Percentiles rank a stretch among this genome's conserved stretches.
Conservation (phyloP, 2,113 vertebrate genomes). For the Vombatus ursinus region DNA sequence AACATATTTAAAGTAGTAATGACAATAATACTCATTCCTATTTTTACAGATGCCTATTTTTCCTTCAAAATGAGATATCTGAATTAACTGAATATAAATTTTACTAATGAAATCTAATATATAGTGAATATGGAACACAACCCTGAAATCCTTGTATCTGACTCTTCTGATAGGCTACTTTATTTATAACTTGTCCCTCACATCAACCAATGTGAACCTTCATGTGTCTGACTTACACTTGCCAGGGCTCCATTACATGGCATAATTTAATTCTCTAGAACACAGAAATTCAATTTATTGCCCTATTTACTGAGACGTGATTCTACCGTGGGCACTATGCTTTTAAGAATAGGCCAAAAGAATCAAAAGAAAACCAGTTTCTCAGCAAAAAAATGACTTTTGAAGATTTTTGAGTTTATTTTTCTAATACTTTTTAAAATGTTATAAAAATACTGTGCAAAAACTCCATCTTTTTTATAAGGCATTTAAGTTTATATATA, state of each 20-base stretch:
- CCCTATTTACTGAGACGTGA: constrained; percentile 73
- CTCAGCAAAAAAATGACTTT: constrained; percentile 52
- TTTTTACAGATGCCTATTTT: constrained; percentile 43
- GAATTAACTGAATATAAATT: constrained; percentile 53
- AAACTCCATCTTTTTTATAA: constrained; percentile 26
- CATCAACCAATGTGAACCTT: constrained; percentile 38
- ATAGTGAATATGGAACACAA: constrained; percentile 17
- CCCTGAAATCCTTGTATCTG: constrained; percentile 15
- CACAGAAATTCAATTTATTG: constrained; percentile 77
- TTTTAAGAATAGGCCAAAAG: constrained; percentile 65
- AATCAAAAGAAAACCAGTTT: constrained; percentile 66
- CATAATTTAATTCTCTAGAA: constrained; percentile 77
- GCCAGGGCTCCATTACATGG: constrained; percentile 69
- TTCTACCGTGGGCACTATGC: constrained; percentile 65
- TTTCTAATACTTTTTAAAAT: constrained; percentile 41
- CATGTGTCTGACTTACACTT: constrained; percentile 67
- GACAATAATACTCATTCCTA: neutral
- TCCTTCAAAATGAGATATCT: constrained; percentile 45
- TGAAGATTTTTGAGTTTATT: constrained; percentile 33
- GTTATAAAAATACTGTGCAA: constrained; percentile 14
- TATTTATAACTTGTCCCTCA: constrained; percentile 68
- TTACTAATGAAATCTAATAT: constrained; percentile 48
- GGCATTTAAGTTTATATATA: constrained; percentile 3
- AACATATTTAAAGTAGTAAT: constrained; percentile 44
- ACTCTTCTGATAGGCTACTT: constrained; percentile 55